phyloP scores from a whole-genome alignment of 1,140 invertebrate genomes.

The Pseudomyrmex concolor region DNA sequence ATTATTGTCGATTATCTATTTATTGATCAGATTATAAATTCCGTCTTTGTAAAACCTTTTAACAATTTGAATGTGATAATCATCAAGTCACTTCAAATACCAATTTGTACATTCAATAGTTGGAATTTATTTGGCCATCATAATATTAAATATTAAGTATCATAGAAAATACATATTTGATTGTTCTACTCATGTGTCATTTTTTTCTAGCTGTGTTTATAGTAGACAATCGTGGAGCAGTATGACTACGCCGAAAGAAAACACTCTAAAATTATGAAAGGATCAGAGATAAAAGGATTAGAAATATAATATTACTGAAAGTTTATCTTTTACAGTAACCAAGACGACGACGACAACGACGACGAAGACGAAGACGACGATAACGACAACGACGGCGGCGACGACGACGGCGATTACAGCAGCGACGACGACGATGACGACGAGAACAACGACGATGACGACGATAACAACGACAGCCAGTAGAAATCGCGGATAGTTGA shows the following conservation, averaged over 20 bases:
- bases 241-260: slow-evolving; percentile 76
- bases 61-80: no score
- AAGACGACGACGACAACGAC: slow-evolving; percentile 57
- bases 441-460: slow-evolving; percentile 25
- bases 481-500: slow-evolving; percentile 71
- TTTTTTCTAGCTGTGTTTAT: slow-evolving; percentile 72
- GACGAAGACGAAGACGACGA: slow-evolving; percentile 42
- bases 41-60: no score
- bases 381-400: not conserved
- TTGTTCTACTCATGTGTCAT: slow-evolving; percentile 79
- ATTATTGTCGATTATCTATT: no score
- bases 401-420: not conserved
- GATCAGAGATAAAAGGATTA: slow-evolving; percentile 79
- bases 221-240: slow-evolving; percentile 76
- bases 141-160: slow-evolving; percentile 47
- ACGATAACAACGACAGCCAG: not conserved
- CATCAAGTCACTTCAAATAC: no score
- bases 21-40: no score
- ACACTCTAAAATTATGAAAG: slow-evolving; percentile 81
- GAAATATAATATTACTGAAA: slow-evolving; percentile 75
- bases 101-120: no score
- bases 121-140: not conserved
- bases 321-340: slow-evolving; percentile 70
- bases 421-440: slow-evolving; percentile 24
- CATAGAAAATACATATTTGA: slow-evolving; percentile 68